These are phyloP conservation scores for Pediacus dermestoides DNA, from an alignment of 2,888 invertebrate genomes.

Conservation along the genomic window DNA sequence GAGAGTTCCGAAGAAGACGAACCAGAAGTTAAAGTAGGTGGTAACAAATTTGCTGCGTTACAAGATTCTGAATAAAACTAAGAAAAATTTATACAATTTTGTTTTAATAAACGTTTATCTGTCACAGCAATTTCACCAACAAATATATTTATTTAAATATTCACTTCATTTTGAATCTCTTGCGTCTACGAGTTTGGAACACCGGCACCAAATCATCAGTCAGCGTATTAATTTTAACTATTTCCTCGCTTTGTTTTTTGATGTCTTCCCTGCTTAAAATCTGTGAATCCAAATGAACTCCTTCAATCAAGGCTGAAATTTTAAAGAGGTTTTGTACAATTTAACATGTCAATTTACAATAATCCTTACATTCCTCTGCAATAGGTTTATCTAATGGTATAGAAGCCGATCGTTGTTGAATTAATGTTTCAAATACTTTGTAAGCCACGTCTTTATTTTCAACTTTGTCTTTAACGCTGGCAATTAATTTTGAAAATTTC, in stretches of 20 bases:
- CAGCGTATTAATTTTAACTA: constrained; percentile 33
- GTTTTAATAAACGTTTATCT: no score
- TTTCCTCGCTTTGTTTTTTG: constrained; percentile 37
- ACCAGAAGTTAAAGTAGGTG: neutral
- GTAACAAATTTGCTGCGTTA: constrained; percentile 7
- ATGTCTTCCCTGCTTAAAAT: constrained; percentile 37
- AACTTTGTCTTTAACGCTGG: constrained; percentile 24
- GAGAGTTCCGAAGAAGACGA: no score
- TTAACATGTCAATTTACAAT: constrained; percentile 1
- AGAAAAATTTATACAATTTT: no score
- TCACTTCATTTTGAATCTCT: constrained; percentile 2
- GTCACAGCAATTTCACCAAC: no score
- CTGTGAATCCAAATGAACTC: constrained; percentile 30
- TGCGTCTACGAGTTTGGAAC: constrained; percentile 1
- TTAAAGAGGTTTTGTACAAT: constrained; percentile 4
- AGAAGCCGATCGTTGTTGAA: constrained; percentile 29
- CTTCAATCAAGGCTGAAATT: constrained; percentile 33
- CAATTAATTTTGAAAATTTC: constrained; percentile 27
- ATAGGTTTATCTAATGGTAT: constrained; percentile 25
- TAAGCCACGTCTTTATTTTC: constrained; percentile 29
- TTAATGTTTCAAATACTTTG: constrained; percentile 34
- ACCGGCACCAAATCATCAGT: constrained; percentile 29
- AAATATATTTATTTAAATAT: no score
- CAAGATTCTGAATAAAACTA: no score
- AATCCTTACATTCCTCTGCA: constrained; percentile 34